Conservation (phyloP, 1,140 invertebrate genomes). For the Trachymyrmex septentrionalis region DNA sequence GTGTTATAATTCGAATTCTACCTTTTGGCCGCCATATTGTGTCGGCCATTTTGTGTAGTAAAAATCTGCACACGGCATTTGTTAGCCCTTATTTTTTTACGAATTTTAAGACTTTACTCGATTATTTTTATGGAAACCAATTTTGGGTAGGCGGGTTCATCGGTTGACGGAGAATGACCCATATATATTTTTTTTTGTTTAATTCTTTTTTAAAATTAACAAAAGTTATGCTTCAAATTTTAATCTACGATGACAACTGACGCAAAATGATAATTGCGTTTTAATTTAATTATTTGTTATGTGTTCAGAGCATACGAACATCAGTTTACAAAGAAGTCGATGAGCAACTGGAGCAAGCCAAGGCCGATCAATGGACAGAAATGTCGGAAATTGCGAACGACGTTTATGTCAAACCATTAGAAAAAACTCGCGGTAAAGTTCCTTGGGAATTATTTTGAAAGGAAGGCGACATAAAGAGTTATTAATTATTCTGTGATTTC, state of each 20-base stretch:
- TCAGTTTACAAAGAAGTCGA: conserved; percentile 67
- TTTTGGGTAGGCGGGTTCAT: too few species aligned
- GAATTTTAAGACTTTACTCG: too few species aligned
- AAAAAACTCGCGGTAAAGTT: conserved; percentile 65
- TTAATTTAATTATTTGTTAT: background rate
- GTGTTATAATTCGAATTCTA: too few species aligned
- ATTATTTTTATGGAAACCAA: too few species aligned
- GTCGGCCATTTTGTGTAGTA: too few species aligned
- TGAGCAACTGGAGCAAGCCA: conserved; percentile 61
- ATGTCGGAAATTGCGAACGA: conserved; percentile 49
- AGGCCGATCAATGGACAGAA: conserved; percentile 65
- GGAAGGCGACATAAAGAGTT: background rate
- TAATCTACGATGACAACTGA: background rate
- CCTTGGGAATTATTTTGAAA: conserved; percentile 66
- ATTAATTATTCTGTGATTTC: background rate
- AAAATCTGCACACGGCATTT: too few species aligned
- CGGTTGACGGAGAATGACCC: too few species aligned
- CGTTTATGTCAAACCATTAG: conserved; percentile 67
- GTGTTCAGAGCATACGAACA: conserved; percentile 52
- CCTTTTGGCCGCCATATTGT: too few species aligned
- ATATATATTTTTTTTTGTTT: too few species aligned
- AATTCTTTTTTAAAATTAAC: background rate
- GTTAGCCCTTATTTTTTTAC: too few species aligned
- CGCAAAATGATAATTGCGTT: background rate
- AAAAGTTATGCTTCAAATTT: background rate